A percentile compares a stretch with the other conserved stretches of the same genome.
Conservation (phyloP, 2,797 vertebrate species). For the Sebastes ruberrimus region DNA sequence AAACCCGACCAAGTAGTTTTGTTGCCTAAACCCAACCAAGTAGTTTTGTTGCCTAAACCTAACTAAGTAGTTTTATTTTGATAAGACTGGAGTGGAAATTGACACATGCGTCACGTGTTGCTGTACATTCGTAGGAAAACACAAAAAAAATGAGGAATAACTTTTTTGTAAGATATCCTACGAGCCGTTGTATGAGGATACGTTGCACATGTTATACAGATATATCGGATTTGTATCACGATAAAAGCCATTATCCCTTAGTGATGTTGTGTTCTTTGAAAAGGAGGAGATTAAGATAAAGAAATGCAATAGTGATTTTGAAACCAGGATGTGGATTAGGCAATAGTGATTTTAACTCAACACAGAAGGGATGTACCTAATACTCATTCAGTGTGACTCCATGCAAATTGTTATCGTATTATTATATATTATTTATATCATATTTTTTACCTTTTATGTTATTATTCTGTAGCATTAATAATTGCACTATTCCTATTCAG, state of each 20-base stretch:
- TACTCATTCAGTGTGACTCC: neutral
- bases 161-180: too few species aligned
- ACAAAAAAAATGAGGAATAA: too few species aligned
- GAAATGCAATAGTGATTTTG: neutral
- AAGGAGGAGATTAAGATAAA: neutral
- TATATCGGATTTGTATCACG: neutral
- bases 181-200: too few species aligned
- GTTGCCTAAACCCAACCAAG: too few species aligned
- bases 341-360: neutral
- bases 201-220: neutral
- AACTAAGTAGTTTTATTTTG: too few species aligned
- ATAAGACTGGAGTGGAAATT: too few species aligned
- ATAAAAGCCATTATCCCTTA: neutral
- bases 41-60: too few species aligned
- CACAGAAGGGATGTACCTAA: neutral
- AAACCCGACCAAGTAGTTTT: too few species aligned
- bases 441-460: neutral
- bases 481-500: slow-evolving; percentile 1
- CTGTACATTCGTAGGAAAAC: too few species aligned
- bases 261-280: neutral
- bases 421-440: neutral
- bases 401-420: neutral
- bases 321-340: neutral
- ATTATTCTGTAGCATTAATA: neutral
- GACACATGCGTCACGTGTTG: too few species aligned